A percentile compares a stretch with the other conserved stretches of the same genome.
Conservation (phyloP, 2,888 invertebrate species). For the Glyphotaelius pellucidus region DNA sequence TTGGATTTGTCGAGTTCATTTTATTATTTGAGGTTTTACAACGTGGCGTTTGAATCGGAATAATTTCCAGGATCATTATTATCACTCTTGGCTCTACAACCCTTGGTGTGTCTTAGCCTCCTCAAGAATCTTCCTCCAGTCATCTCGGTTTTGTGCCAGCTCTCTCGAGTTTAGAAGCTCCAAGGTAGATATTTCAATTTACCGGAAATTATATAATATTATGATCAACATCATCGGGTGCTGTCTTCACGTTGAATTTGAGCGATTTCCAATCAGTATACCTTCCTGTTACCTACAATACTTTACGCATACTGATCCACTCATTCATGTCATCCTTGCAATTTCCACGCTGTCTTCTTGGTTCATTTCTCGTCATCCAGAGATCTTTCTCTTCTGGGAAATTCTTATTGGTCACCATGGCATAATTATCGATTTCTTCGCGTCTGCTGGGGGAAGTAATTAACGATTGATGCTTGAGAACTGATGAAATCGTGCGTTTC, state of each 20-base stretch:
- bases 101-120: no score
- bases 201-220: neutral
- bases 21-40: neutral
- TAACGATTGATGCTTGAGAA: neutral
- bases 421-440: neutral
- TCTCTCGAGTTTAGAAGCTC: no score
- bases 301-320: neutral
- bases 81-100: no score
- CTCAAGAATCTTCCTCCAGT: no score
- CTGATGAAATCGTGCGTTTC: neutral
- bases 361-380: neutral
- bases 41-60: neutral
- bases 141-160: no score
- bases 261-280: neutral
- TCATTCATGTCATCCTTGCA: neutral
- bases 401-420: neutral
- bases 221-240: neutral
- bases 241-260: neutral
- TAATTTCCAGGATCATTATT: no score
- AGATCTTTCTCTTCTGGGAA: neutral
- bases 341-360: neutral
- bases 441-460: neutral
- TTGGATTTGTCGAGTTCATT: neutral
- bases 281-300: neutral
- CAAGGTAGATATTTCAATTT: no score